These are phyloP conservation scores for Tipula unca DNA, from an alignment of 2,888 invertebrate genomes.

Conservation along the genomic window DNA sequence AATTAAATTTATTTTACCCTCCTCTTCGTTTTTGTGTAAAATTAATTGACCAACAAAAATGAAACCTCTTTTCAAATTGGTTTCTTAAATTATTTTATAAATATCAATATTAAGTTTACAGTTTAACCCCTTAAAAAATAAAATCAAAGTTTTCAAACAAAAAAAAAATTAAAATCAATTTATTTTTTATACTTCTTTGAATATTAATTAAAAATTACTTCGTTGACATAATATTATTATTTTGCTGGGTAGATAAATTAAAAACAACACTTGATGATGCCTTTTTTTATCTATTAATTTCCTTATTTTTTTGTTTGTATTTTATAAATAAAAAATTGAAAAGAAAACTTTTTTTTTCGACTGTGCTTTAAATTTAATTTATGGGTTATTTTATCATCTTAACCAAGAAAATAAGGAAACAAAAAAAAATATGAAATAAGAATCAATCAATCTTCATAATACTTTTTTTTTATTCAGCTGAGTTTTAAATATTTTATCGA, in stretches of 20 bases:
- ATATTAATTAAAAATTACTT: slow-evolving; percentile 14
- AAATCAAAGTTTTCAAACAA: slow-evolving; percentile 2
- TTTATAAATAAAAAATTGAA: neutral
- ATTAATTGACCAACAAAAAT: neutral
- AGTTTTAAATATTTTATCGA: neutral
- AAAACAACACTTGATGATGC: slow-evolving; percentile 14
- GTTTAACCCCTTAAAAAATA: neutral
- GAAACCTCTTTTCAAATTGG: neutral
- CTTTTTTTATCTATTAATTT: slow-evolving; percentile 8
- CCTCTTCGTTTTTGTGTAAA: neutral
- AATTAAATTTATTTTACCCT: neutral
- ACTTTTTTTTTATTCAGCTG: neutral
- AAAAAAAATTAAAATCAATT: neutral
- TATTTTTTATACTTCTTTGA: neutral
- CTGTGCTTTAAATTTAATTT: neutral
- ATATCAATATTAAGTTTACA: neutral
- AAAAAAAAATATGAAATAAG: neutral
- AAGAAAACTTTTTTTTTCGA: slow-evolving; percentile 1
- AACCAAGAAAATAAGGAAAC: neutral
- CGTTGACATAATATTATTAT: neutral
- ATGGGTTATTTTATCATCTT: neutral
- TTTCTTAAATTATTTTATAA: neutral
- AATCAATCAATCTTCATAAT: slow-evolving; percentile 14
- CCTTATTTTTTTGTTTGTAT: neutral
- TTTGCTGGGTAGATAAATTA: neutral